Evolutionary conservation across 2,113 vertebrate species (phyloP), one percentile per base, ranked within the genome.

Genomic region (Tretioscincus oriximinensis): DNA sequence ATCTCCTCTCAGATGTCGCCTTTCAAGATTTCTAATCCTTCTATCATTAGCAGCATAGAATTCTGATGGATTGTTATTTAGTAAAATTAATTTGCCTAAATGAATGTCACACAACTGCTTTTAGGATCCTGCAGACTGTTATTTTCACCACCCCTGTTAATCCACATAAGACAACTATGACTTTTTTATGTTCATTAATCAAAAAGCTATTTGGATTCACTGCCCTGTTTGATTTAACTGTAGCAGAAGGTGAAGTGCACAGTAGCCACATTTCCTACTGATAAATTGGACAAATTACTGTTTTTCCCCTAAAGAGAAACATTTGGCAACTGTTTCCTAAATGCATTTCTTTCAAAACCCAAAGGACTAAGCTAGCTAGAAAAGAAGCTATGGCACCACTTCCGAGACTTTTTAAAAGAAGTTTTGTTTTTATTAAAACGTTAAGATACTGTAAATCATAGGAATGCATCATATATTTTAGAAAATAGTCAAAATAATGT

Each of bases 81-180:
- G 88, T 87, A 70, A 88, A 84, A 84, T 89, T 76, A 84, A 89
- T 90, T 80, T 63, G 84, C 88, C 83, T 72, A 71, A 51, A 65
- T 31, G 51, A 73, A 81, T 87, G 76, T 64, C 85, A 79, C 22
- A 26, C 0, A 0, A 54, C 26, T 81, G 81, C 78, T 61, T 76
- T 73, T 74, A 83, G 87, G 63, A 22, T 41, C 63, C 86, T 41
- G 72, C 60, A 83, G 82, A 77, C 75, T 29, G 64, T 0, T 0
- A 51, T 31, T 22, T 84, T 82, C 69, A 31, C 41, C 51, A 69
- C 81, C 49, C 83, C 58, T 84, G 71, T 85, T 90, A 83, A 72
- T 76, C 71, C 3, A 67, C 82, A 51, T 41, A 73, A 89, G 69
- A 51, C 49, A 63, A 60, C 10, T 61, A 61, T 12, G 0, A 28